Percentiles rank a stretch among this genome's conserved stretches.
Evolutionary conservation across 2,797 vertebrate genomes (phyloP).

Genomic region (Pangasius mekongensis): DNA sequence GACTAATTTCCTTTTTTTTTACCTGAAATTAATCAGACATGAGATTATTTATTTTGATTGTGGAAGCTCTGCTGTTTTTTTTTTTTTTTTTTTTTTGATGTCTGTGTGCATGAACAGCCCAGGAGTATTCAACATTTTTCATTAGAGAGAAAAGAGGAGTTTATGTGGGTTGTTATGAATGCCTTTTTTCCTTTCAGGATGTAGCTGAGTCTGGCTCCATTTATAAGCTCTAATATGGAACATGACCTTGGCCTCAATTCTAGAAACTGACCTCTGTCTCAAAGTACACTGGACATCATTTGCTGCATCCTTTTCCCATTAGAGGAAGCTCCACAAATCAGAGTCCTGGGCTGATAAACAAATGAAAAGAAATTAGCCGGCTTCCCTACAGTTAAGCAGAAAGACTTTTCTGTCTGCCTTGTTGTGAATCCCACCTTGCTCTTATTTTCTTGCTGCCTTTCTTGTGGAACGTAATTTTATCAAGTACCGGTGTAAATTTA

Average conservation of each 20-base stretch:
- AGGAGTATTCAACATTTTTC: background rate
- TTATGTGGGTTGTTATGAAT: conserved; percentile 21
- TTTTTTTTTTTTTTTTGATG: background rate
- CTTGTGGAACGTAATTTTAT: conserved; percentile 12
- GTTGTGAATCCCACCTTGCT: conserved; percentile 58
- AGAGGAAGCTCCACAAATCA: conserved; percentile 59
- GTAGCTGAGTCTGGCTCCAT: conserved; percentile 48
- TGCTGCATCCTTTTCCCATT: conserved; percentile 64
- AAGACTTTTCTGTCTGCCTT: conserved; percentile 56
- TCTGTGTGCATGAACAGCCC: background rate
- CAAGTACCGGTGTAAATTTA: conserved; percentile 8
- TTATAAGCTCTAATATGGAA: conserved; percentile 48
- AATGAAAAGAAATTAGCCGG: conserved; percentile 54
- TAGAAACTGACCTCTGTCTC: conserved; percentile 52
- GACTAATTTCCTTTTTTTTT: conserved; percentile 29
- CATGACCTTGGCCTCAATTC: conserved; percentile 57
- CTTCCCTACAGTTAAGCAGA: conserved; percentile 58
- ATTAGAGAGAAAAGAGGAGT: background rate
- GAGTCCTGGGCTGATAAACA: conserved; percentile 64
- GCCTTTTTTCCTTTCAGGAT: conserved; percentile 34
- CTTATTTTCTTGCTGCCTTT: conserved; percentile 10
- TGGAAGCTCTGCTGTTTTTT: background rate
- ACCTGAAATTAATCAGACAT: conserved; percentile 33
- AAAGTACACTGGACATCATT: conserved; percentile 56
- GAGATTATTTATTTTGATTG: conserved; percentile 32